Evolutionary conservation across 2,797 vertebrate species (phyloP), one percentile per base, ranked within the genome.

Genomic region (Alauda arvensis): DNA sequence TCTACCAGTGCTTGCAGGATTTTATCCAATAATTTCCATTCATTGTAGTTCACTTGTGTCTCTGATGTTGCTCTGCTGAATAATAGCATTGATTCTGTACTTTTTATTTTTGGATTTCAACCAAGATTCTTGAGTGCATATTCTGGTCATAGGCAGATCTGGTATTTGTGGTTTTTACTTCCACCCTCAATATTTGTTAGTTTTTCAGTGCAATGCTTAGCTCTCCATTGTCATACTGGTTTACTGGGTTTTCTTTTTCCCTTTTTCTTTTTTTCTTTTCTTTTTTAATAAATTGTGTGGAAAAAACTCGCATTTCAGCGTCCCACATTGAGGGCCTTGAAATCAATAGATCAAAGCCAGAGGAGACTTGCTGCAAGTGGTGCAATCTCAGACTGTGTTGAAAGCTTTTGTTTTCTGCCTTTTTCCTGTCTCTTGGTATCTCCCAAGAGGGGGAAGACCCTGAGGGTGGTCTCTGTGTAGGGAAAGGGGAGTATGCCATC

Each of bases 261-360:
- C n/a, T 39, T 59, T 33, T 67, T 25, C 40, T 24, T 68, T 76
- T 69, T 24, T 12, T 6, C 13, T 21, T 17, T 13, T 10, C 11
- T 31, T 59, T 49, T 33, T 56, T 28, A 11, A 43, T 71, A 68
- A 89, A 53, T 60, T 49, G 19, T 65, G 68, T 77, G 61, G 68
- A 83, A 75, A 69, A 87, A 91, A 69, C 25, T 81, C 46, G 34
- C 43, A 46, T 93, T 94, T 88, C 68, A 78, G 42, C 74, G 89
- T 84, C 68, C 89, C 89, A 90, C 92, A 83, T 83, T 59, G 93
- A 94, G 76, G 66, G 65, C 19, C 68, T 83, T 80, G 84, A 87
- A 88, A 92, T 91, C 78, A 88, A 88, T 87, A 94, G 88, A 94
- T 90, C 56, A 94, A 88, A 94, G 81, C 33, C 56, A 66, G 55